phyloP scores from a whole-genome alignment of 2,888 invertebrate species.

The Ethmia dodecea region DNA sequence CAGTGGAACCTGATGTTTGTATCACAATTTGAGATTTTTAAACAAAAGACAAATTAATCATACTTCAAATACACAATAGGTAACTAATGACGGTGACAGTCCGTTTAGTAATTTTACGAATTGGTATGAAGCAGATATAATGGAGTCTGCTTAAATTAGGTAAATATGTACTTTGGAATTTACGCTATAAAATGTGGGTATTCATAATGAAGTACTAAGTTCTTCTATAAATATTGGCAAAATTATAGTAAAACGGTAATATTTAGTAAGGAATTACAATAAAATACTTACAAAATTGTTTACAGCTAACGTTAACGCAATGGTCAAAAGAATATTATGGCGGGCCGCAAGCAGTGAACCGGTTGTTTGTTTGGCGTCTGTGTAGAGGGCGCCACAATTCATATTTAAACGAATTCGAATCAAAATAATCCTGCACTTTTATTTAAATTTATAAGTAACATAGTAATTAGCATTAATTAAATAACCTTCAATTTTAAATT shows the following conservation, averaged over 20 bases:
- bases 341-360: constrained; percentile 46
- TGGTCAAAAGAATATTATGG: constrained; percentile 61
- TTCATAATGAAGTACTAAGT: too few species aligned
- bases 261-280: constrained; percentile 22
- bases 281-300: constrained; percentile 65
- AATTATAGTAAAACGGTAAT: neutral
- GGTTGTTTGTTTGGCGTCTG: constrained; percentile 56
- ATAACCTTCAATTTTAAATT: too few species aligned
- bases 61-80: neutral
- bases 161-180: constrained; percentile 2
- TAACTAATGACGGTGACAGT: neutral
- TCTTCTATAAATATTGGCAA: too few species aligned
- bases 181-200: constrained; percentile 2
- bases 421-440: neutral
- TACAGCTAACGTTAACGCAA: constrained; percentile 57
- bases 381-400: constrained; percentile 71
- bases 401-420: too few species aligned
- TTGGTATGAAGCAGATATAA: constrained; percentile 46
- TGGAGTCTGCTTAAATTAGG: constrained; percentile 52
- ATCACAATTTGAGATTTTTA: too few species aligned
- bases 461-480: too few species aligned
- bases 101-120: constrained; percentile 1
- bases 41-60: too few species aligned
- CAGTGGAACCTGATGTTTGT: too few species aligned
- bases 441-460: too few species aligned